phyloP scores from a whole-genome alignment of 2,113 vertebrate species.

The Eulacestoma nigropectus region DNA sequence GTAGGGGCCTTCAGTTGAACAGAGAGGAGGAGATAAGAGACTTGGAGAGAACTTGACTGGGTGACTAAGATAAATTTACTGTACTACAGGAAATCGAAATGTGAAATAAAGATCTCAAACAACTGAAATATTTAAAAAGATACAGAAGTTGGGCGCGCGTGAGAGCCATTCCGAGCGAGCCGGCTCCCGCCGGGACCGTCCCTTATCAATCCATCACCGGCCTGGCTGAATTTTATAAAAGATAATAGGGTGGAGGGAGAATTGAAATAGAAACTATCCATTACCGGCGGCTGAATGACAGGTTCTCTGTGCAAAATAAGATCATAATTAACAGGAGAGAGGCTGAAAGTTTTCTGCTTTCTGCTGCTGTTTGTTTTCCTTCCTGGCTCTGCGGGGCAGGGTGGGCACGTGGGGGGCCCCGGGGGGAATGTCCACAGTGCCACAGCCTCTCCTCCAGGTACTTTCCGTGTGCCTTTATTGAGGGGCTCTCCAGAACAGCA shows the following conservation, averaged over 20 bases:
- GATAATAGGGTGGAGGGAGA: constrained; percentile 65
- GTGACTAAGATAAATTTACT: constrained; percentile 75
- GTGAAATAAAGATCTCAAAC: constrained; percentile 72
- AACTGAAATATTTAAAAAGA: constrained; percentile 77
- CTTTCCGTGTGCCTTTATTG: accelerated
- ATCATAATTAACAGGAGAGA: constrained; percentile 59
- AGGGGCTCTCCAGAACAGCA: background rate
- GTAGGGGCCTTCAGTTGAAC: constrained; percentile 48
- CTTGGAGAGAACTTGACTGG: constrained; percentile 57
- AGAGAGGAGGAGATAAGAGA: constrained; percentile 68
- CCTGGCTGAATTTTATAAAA: constrained; percentile 60
- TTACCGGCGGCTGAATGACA: constrained; percentile 59
- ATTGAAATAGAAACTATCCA: constrained; percentile 72
- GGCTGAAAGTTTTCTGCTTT: background rate
- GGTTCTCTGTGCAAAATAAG: constrained; percentile 36
- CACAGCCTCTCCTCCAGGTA: background rate
- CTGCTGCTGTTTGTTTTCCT: background rate
- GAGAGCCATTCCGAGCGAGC: background rate
- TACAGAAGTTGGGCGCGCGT: background rate
- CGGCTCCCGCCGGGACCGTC: background rate
- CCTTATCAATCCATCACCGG: constrained; percentile 62
- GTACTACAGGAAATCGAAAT: constrained; percentile 75
- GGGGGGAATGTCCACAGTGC: background rate
- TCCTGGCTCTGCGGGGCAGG: background rate
- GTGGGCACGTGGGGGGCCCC: accelerated